A percentile compares a stretch with the other conserved stretches of the same genome.
These are phyloP conservation scores for Drosophila leonis DNA, from an alignment of 2,888 invertebrate genomes.

Conservation along the genomic window DNA sequence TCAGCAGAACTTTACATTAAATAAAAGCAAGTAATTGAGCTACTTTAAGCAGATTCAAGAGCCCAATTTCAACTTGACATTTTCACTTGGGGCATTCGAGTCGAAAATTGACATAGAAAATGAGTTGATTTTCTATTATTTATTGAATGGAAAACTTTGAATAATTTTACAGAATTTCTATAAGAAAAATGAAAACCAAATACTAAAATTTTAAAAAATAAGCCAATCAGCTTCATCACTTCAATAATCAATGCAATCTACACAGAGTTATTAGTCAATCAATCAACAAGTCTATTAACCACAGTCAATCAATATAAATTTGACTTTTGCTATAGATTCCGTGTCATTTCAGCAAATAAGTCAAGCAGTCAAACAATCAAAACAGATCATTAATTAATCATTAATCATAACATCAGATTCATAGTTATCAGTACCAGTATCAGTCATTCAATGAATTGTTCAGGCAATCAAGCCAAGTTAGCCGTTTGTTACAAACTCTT, in stretches of 20 bases:
- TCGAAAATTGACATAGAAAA: background rate
- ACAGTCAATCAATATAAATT: background rate
- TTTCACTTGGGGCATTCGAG: background rate
- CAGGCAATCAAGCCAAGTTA: background rate
- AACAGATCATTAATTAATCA: background rate
- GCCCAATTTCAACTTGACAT: background rate
- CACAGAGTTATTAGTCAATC: background rate
- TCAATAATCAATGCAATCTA: background rate
- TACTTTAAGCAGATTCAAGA: constrained; percentile 1
- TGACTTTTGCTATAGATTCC: background rate
- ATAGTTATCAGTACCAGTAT: background rate
- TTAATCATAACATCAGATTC: background rate
- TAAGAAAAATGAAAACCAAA: too few species aligned
- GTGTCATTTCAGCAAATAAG: background rate
- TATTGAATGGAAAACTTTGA: background rate
- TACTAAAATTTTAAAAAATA: too few species aligned
- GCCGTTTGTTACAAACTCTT: background rate
- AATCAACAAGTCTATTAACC: background rate
- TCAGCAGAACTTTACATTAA: background rate
- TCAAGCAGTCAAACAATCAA: background rate
- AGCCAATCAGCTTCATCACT: too few species aligned
- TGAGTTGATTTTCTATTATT: background rate
- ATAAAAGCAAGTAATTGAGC: background rate
- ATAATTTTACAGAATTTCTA: background rate
- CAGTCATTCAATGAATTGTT: background rate